Evolutionary conservation across 2,797 vertebrate genomes (phyloP).

Genomic region (Cossypha heuglini): DNA sequence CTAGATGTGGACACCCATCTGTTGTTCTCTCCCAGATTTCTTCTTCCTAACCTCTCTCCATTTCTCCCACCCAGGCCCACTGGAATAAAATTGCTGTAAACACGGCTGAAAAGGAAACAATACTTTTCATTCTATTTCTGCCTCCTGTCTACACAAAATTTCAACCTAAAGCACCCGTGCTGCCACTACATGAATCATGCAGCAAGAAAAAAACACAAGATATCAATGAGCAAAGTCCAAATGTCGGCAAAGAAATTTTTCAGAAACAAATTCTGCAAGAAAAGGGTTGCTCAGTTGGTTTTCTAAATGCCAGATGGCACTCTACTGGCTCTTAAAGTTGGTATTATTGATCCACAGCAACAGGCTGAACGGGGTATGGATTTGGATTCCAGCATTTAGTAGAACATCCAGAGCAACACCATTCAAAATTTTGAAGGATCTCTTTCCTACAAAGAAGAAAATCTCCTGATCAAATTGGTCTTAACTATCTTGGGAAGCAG

Average conservation of each 20-base stretch:
- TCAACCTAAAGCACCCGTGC: fast-evolving
- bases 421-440: not conserved
- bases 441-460: not conserved
- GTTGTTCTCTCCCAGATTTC: not conserved
- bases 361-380: not conserved
- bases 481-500: not conserved
- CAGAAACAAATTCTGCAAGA: not conserved
- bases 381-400: not conserved
- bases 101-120: not conserved
- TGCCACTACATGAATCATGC: not conserved
- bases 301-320: not conserved
- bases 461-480: not conserved
- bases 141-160: not conserved
- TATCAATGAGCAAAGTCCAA: not conserved
- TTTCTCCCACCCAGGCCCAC: not conserved
- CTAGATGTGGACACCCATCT: fast-evolving
- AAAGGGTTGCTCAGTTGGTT: not conserved
- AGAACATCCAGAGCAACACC: not conserved
- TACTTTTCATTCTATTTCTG: not conserved
- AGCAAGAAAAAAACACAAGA: not conserved
- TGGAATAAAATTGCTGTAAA: not conserved
- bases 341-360: not conserved
- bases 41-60: not conserved
- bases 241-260: not conserved
- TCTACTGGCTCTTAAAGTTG: not conserved